Conservation (phyloP, 2,797 vertebrate species). For the Argyrosomus regius region DNA sequence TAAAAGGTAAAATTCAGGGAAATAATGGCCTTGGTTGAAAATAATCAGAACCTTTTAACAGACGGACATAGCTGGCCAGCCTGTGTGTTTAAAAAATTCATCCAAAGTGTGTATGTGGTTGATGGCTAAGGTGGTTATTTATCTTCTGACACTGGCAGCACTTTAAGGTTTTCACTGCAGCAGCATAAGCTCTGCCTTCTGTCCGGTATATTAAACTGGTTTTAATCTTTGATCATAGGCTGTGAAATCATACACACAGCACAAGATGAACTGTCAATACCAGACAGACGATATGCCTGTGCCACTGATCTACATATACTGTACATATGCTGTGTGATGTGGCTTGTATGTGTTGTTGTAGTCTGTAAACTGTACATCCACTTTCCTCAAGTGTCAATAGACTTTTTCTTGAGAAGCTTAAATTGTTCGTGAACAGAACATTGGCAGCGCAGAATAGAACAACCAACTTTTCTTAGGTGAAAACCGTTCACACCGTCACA, state of each 20-base stretch:
- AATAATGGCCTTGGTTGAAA: constrained; percentile 16
- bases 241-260: constrained; percentile 7
- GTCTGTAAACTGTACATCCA: neutral
- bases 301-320: neutral
- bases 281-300: neutral
- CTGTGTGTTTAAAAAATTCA: neutral
- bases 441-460: neutral
- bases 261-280: constrained; percentile 3
- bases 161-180: constrained; percentile 17
- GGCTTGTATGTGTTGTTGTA: neutral
- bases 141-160: constrained; percentile 22
- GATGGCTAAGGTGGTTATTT: constrained; percentile 18
- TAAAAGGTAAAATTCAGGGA: neutral
- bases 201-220: constrained; percentile 5
- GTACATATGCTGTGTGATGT: neutral
- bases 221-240: constrained; percentile 37
- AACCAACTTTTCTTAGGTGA: neutral
- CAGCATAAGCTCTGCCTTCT: constrained; percentile 18
- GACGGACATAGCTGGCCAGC: neutral
- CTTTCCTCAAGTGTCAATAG: neutral
- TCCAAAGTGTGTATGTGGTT: constrained; percentile 3
- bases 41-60: neutral
- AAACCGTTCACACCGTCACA: neutral
- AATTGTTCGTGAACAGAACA: neutral
- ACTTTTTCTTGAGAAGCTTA: neutral